A percentile compares a stretch with the other conserved stretches of the same genome.
These are phyloP conservation scores for Helicoverpa assulta DNA, from an alignment of 2,888 invertebrate species.

Conservation along the genomic window DNA sequence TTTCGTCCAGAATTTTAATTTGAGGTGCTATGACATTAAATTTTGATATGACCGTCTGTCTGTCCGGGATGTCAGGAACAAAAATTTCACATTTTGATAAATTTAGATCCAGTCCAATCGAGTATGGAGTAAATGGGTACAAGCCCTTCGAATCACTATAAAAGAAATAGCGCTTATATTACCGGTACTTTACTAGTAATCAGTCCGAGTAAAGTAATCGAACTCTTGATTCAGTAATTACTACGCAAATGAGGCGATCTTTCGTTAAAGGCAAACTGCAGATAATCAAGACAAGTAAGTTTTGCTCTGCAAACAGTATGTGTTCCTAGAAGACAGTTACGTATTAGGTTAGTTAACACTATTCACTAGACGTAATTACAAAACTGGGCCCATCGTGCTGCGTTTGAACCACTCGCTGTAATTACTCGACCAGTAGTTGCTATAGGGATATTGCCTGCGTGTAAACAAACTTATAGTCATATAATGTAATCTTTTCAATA, in stretches of 20 bases:
- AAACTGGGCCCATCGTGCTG: slow-evolving; percentile 65
- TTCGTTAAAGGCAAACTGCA: slow-evolving; percentile 61
- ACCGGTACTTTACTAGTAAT: slow-evolving; percentile 31
- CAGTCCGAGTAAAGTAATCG: slow-evolving; percentile 36
- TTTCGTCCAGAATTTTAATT: no score
- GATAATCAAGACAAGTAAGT: slow-evolving; percentile 61
- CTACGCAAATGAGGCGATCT: slow-evolving; percentile 58
- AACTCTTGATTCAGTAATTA: slow-evolving; percentile 52
- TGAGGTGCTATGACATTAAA: no score
- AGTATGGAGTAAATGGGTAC: no score
- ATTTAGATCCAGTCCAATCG: no score
- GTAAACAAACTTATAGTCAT: neutral
- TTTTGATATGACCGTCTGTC: no score
- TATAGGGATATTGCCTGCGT: neutral
- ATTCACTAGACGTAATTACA: slow-evolving; percentile 69
- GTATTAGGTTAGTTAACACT: slow-evolving; percentile 68
- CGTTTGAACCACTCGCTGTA: slow-evolving; percentile 53
- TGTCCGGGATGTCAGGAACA: no score
- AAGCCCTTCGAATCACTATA: neutral
- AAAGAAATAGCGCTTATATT: slow-evolving; percentile 6
- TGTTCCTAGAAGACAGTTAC: slow-evolving; percentile 66
- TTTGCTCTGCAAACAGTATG: slow-evolving; percentile 63
- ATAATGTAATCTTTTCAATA: neutral
- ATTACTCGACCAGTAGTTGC: slow-evolving; percentile 34
- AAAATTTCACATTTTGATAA: no score